Percentiles rank a stretch among this genome's conserved stretches.
These are phyloP conservation scores for Corythornis vintsioides DNA, from an alignment of 2,113 vertebrate genomes.

Conservation along the genomic window DNA sequence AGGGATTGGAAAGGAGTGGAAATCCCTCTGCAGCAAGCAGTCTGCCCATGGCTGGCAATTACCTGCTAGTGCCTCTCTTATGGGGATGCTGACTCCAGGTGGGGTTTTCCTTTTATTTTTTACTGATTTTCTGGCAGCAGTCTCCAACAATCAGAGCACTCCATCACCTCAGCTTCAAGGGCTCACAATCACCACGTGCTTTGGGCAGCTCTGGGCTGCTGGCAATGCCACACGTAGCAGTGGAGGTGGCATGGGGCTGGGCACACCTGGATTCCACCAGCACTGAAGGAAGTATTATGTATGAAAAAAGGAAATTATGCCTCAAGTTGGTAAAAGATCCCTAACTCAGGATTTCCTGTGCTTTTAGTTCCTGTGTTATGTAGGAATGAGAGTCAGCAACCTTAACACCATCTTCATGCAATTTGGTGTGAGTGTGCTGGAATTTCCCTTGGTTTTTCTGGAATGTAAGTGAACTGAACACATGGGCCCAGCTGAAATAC, in stretches of 20 bases:
- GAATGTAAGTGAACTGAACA: slow-evolving; percentile 20
- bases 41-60: neutral
- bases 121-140: neutral
- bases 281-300: slow-evolving; percentile 61
- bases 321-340: slow-evolving; percentile 53
- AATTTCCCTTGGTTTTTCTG: slow-evolving; percentile 28
- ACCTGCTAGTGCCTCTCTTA: neutral
- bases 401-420: slow-evolving; percentile 28
- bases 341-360: slow-evolving; percentile 66
- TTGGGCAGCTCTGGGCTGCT: slow-evolving; percentile 31
- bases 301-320: slow-evolving; percentile 68
- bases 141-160: neutral
- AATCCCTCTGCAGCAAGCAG: neutral
- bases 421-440: slow-evolving; percentile 6
- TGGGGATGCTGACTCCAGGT: neutral
- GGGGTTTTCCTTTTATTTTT: neutral
- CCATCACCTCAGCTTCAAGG: neutral
- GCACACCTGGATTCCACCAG: slow-evolving; percentile 42
- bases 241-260: neutral
- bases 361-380: slow-evolving; percentile 55
- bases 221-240: neutral
- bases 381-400: slow-evolving; percentile 30
- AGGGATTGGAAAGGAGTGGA: neutral
- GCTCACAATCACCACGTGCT: slow-evolving; percentile 2
- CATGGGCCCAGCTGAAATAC: neutral